phyloP scores from a whole-genome alignment of 1,140 invertebrate species.

The Meloidogyne chitwoodi region DNA sequence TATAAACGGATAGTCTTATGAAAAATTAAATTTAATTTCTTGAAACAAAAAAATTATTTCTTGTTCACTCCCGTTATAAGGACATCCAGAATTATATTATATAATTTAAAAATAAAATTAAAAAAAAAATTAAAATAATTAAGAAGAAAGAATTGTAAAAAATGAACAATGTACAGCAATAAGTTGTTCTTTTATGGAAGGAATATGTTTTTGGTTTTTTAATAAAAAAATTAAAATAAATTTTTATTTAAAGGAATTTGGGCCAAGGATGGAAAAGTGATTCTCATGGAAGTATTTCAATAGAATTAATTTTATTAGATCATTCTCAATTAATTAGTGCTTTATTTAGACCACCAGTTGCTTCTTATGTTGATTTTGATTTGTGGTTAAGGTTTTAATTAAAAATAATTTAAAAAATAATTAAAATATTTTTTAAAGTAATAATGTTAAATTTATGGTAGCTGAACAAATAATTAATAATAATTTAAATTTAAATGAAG shows the following conservation, averaged over 20 bases:
- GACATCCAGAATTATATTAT: too few species aligned
- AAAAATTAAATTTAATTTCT: too few species aligned
- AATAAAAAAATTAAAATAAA: neutral
- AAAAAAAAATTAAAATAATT: too few species aligned
- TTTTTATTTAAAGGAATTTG: constrained; percentile 4
- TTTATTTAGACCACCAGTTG: constrained; percentile 20
- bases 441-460: constrained; percentile 20
- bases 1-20: too few species aligned
- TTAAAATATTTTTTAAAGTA: constrained; percentile 12
- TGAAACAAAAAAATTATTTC: too few species aligned
- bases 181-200: constrained; percentile 29
- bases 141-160: neutral
- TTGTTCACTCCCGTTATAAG: too few species aligned
- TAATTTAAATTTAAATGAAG: neutral
- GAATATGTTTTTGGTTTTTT: constrained; percentile 22
- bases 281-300: constrained; percentile 10
- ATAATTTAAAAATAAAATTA: too few species aligned
- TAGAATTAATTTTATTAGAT: constrained; percentile 1
- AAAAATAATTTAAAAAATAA: neutral
- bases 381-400: constrained; percentile 25
- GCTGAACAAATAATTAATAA: neutral
- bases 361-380: constrained; percentile 28
- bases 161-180: constrained; percentile 8
- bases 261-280: constrained; percentile 10
- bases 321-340: constrained; percentile 11